Conservation (phyloP, 2,888 invertebrate species). For the Pachydiplax longipennis region DNA sequence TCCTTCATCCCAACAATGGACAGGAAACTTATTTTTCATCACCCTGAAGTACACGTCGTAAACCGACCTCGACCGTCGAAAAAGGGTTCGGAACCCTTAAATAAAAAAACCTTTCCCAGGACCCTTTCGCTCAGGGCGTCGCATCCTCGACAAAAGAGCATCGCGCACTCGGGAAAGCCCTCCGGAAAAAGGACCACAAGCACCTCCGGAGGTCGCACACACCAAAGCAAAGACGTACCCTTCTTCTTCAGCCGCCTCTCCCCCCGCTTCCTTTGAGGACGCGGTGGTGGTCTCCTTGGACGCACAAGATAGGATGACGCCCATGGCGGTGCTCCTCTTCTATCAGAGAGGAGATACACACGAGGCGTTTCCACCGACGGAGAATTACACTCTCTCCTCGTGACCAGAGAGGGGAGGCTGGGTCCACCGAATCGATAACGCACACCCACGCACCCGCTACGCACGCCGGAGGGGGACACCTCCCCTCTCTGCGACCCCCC, state of each 20-base stretch:
- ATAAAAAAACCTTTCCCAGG: background rate
- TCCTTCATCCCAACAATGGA: too few relatives aligned
- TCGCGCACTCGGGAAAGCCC: background rate
- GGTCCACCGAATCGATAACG: constrained; percentile 44
- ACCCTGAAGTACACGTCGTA: background rate
- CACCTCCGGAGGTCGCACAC: background rate
- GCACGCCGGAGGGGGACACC: constrained; percentile 6
- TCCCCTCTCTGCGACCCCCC: background rate
- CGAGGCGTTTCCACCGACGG: background rate
- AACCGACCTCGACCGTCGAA: background rate
- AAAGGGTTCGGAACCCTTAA: too few relatives aligned
- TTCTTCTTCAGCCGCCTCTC: constrained; percentile 11
- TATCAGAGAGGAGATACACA: constrained; percentile 18
- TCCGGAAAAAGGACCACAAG: background rate
- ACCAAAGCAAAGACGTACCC: background rate
- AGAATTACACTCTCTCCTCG: background rate
- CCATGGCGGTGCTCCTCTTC: constrained; percentile 32
- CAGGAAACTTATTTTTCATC: too few relatives aligned
- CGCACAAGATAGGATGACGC: constrained; percentile 40
- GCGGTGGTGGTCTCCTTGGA: constrained; percentile 37
- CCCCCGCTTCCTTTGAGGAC: constrained; percentile 29
- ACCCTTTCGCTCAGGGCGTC: constrained; percentile 25
- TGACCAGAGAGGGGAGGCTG: constrained; percentile 4
- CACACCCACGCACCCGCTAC: constrained; percentile 35
- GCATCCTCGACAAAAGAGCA: constrained; percentile 29